These are phyloP conservation scores for Acrocephalus arundinaceus DNA, from an alignment of 2,113 vertebrate genomes.

Conservation along the genomic window DNA sequence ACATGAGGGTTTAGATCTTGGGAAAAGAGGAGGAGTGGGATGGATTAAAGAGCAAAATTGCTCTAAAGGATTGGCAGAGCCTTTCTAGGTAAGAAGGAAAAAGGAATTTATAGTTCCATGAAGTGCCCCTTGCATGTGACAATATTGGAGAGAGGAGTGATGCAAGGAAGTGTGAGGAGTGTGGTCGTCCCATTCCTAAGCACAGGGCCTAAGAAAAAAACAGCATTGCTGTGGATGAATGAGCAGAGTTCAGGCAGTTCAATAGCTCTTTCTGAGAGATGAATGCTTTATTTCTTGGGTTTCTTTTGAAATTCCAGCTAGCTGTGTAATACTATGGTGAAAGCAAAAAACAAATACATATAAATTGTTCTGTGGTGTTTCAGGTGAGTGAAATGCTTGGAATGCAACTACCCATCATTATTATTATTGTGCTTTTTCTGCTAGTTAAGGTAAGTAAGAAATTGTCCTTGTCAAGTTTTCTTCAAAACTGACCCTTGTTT, in stretches of 20 bases:
- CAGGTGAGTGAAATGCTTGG: not conserved
- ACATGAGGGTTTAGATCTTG: not conserved
- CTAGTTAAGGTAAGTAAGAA: not conserved
- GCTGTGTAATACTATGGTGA: not conserved
- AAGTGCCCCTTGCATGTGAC: not conserved
- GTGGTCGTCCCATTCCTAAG: not conserved
- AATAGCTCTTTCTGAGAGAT: not conserved
- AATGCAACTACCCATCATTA: not conserved
- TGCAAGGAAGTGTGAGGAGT: not conserved
- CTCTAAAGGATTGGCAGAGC: not conserved
- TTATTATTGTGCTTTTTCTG: not conserved
- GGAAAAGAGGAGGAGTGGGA: not conserved
- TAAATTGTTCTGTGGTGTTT: not conserved
- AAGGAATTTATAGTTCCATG: not conserved
- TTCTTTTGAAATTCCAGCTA: not conserved
- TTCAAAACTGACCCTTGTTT: slow-evolving; percentile 3
- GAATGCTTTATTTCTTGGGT: not conserved
- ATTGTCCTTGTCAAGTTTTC: slow-evolving; percentile 5
- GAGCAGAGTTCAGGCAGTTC: not conserved
- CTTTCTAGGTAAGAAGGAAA: not conserved
- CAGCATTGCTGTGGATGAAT: not conserved
- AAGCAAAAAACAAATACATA: not conserved
- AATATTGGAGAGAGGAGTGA: not conserved
- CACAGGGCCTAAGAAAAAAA: not conserved
- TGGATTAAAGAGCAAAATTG: not conserved